These are phyloP conservation scores for Caenorhabditis wallacei DNA, from an alignment of 2,888 invertebrate species.

Conservation along the genomic window DNA sequence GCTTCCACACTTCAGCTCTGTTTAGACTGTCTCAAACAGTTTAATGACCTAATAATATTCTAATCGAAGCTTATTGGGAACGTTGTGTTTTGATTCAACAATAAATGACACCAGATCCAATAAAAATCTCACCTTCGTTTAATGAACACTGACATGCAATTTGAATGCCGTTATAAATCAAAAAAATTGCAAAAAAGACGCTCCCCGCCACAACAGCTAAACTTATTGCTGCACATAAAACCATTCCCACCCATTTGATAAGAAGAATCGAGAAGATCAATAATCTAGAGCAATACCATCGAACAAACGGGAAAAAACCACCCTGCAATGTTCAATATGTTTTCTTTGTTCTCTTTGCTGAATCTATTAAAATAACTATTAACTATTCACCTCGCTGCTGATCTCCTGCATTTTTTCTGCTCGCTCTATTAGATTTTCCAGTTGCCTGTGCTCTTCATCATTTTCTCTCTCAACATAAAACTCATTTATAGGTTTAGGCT, in stretches of 20 bases:
- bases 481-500: constrained; percentile 32
- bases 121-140: constrained; percentile 73
- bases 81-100: too few relatives aligned
- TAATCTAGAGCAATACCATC: constrained; percentile 65
- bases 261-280: constrained; percentile 62
- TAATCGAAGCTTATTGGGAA: too few relatives aligned
- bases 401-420: constrained; percentile 29
- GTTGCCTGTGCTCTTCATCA: constrained; percentile 52
- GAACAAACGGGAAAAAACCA: constrained; percentile 53
- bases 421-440: constrained; percentile 48
- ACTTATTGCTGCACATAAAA: constrained; percentile 69
- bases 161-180: constrained; percentile 75
- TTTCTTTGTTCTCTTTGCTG: neutral
- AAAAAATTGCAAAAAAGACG: constrained; percentile 73
- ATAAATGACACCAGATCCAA: too few relatives aligned
- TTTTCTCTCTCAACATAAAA: constrained; percentile 49
- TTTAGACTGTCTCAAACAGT: too few relatives aligned
- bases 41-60: too few relatives aligned
- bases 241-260: constrained; percentile 71
- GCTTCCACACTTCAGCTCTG: too few relatives aligned
- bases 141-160: constrained; percentile 74
- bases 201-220: constrained; percentile 70
- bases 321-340: constrained; percentile 17
- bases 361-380: too few relatives aligned
- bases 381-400: neutral